Evolutionary conservation across 1,140 invertebrate genomes (phyloP), one percentile per base, ranked within the genome.

Genomic region (Leptopilina boulardi): DNA sequence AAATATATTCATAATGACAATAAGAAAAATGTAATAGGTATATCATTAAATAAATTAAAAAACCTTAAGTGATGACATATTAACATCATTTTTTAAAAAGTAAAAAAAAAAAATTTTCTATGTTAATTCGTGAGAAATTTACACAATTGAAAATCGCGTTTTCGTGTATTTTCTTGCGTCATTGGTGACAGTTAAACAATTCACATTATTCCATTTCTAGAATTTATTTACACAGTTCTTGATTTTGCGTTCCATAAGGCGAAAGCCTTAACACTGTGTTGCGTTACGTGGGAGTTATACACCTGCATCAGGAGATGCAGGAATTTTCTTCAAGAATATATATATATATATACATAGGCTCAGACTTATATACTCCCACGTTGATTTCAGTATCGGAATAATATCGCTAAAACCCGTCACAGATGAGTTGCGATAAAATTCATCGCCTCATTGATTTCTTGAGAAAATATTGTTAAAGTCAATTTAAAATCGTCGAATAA

Each of bases 381-480:
- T 66, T 66, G 23, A 30, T n/a, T 66, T 66, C 59, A 66, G 13
- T 66, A 66, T 66, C 59, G 59, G 59, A 23, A 66, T 51, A 51
- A 51, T 51, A 44, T 44, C 42, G 13, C 42, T 44, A 44, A 44
- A 44, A n/a, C 47, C 47, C 47, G 59, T 30, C 59, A 66, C 59
- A 34, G 59, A 66, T 66, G 59, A 66, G 23, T 66, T 66, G 59
- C 59, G 59, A 66, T 66, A 30, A n/a, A 66, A 6, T 66, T 23
- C 59, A 23, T n/a, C 26, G 59, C 59, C 23, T 26, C 59, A 30
- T 30, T 66, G 59, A 66, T 66, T 66, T 66, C 23, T 30, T 13
- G 4, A 66, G 21, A 59, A 59, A 59, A 23, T 59, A 59, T 59
- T 66, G 26, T 30, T 30, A 30, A 5, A n/a, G 26, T 13, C 9